These are phyloP conservation scores for Illadopsis cleaveri DNA, from an alignment of 2,113 vertebrate species.

Conservation along the genomic window DNA sequence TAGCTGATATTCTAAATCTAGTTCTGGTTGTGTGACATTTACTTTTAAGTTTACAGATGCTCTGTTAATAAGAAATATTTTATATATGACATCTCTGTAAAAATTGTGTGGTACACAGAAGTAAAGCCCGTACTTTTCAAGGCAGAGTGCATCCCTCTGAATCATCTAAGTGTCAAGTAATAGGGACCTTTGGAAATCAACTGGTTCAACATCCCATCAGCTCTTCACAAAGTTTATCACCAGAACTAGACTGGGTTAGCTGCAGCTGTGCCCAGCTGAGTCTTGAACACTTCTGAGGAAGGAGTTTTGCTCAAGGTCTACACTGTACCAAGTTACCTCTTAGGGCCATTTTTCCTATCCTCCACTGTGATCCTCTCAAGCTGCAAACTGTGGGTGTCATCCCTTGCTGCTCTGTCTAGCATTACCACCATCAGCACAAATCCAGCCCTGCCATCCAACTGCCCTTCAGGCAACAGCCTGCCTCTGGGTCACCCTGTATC, in stretches of 20 bases:
- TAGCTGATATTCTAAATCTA: background rate
- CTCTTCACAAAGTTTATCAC: background rate
- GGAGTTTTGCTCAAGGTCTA: background rate
- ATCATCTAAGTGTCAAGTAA: fast-evolving
- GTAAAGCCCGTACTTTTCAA: background rate
- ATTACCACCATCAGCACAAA: background rate
- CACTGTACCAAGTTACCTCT: background rate
- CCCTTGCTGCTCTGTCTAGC: background rate
- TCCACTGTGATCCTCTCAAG: background rate
- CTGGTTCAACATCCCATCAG: background rate
- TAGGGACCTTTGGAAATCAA: background rate
- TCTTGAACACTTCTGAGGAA: background rate
- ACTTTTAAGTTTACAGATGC: background rate
- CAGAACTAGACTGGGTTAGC: background rate
- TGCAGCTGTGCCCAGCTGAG: background rate
- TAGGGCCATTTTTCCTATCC: background rate
- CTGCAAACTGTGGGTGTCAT: background rate
- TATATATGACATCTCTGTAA: background rate
- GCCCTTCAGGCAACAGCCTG: background rate
- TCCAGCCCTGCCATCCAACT: background rate
- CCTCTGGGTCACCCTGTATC: fast-evolving
- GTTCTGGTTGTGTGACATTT: background rate
- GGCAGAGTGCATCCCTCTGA: background rate
- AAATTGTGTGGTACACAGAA: background rate
- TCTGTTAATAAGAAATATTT: background rate